Base-by-base conservation (phyloP, 92 coral and sea anemone species). In the Porites evermanni region DNA sequence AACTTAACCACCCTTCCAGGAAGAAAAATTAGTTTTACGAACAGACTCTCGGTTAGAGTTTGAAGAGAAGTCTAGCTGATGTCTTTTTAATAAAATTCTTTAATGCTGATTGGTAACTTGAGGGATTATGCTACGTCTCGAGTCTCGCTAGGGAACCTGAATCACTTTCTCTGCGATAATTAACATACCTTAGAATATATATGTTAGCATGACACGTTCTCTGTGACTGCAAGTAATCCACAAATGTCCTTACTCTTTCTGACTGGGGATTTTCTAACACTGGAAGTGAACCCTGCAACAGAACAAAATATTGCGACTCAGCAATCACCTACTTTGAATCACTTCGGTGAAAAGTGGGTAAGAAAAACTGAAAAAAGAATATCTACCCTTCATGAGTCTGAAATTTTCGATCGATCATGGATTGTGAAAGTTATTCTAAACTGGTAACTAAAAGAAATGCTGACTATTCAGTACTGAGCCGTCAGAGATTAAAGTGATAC, bases 141-240 rank as follows among this genome's bases (percentile, higher is more conserved):
- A 4, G 47, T 38, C 47, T 38, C 47, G 47, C 47, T 38, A 38
- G 47, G 47, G 47, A 3, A 38, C 47, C 7, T 38, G 47, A 63
- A 13, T 65, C n/a, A 18, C 29, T 68, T 23, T 12, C 24, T 53
- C 51, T 23, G 1, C 18, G n/a, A 12, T 58, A 32, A 1, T 8
- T 7, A 7, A 77, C 93, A 91, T 70, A 97, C 99, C 95, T 90
- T 86, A 97, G 74, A 23, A 97, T 89, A 70, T 93, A 90, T 12
- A 97, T 82, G 19, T 91, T 95, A 20, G 98, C 90, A 67, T 97
- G 97, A 78, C 98, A 95, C 3, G 94, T 91, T 72, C 99, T 86
- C 70, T 93, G 95, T 60, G 94, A 88, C 82, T 97, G 99, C 29
- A 97, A 84, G 86, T 91, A 93, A 83, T 95, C 98, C 60, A 95